Evolutionary conservation across 2,113 vertebrate genomes (phyloP).

Genomic region (Megatriorchis doriae): DNA sequence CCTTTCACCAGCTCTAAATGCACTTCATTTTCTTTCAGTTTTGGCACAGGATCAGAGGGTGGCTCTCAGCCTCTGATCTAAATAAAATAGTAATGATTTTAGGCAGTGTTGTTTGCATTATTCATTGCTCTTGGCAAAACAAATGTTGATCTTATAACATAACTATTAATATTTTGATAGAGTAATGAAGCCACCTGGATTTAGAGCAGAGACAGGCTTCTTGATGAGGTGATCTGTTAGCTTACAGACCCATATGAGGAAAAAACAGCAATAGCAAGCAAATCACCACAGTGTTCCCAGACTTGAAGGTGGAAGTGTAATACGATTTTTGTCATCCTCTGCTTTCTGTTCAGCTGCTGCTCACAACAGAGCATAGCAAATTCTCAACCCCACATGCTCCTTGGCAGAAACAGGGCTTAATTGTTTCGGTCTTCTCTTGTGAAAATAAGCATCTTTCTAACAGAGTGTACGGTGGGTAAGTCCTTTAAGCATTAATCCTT

Average conservation of each 20-base stretch:
- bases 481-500: background rate
- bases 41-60: background rate
- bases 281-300: background rate
- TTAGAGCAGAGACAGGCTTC: background rate
- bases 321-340: background rate
- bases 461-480: background rate
- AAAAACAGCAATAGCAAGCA: background rate
- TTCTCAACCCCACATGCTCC: background rate
- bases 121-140: conserved; percentile 40
- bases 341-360: background rate
- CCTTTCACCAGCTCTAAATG: background rate
- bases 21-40: background rate
- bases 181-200: conserved; percentile 18
- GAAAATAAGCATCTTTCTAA: background rate
- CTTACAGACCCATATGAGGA: background rate
- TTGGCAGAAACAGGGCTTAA: background rate
- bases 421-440: background rate
- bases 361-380: background rate
- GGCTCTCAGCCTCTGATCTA: background rate
- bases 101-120: background rate
- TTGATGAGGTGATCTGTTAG: background rate
- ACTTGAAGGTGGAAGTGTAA: background rate
- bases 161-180: conserved; percentile 26
- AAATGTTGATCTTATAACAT: conserved; percentile 24
- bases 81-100: background rate